Conservation (phyloP, 2,113 vertebrate species). For the Hucho hucho region DNA sequence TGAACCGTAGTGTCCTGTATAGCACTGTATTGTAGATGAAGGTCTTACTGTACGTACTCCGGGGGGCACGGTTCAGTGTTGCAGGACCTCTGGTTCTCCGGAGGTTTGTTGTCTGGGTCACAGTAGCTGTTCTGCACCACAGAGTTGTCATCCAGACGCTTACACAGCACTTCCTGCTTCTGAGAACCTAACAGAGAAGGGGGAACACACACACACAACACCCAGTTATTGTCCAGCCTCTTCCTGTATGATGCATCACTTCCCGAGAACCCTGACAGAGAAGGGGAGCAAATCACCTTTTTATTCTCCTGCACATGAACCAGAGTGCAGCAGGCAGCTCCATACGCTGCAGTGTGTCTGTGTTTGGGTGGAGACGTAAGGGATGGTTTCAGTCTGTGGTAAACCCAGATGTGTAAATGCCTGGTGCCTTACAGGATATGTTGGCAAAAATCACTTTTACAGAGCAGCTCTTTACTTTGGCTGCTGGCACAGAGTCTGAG, state of each 20-base stretch:
- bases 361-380: slow-evolving; percentile 29
- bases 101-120: slow-evolving; percentile 89
- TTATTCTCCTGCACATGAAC: slow-evolving; percentile 25
- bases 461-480: slow-evolving; percentile 73
- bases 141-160: slow-evolving; percentile 91
- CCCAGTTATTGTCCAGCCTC: background rate
- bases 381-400: slow-evolving; percentile 59
- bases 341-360: slow-evolving; percentile 3
- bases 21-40: too few relatives aligned
- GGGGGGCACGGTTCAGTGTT: slow-evolving; percentile 93
- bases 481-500: slow-evolving; percentile 53
- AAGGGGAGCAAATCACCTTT: background rate
- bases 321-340: background rate
- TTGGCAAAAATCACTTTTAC: slow-evolving; percentile 73
- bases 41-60: slow-evolving; percentile 81
- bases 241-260: too few relatives aligned
- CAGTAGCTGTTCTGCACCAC: slow-evolving; percentile 96
- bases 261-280: background rate
- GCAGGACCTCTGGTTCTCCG: slow-evolving; percentile 93
- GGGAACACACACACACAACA: background rate
- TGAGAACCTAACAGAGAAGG: slow-evolving; percentile 77
- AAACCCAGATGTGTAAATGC: slow-evolving; percentile 71
- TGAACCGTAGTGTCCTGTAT: too few relatives aligned
- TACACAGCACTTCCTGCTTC: slow-evolving; percentile 94
- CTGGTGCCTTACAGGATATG: slow-evolving; percentile 66